A percentile compares a stretch with the other conserved stretches of the same genome.
These are phyloP conservation scores for Phengaris arion DNA, from an alignment of 2,888 invertebrate genomes.

Conservation along the genomic window DNA sequence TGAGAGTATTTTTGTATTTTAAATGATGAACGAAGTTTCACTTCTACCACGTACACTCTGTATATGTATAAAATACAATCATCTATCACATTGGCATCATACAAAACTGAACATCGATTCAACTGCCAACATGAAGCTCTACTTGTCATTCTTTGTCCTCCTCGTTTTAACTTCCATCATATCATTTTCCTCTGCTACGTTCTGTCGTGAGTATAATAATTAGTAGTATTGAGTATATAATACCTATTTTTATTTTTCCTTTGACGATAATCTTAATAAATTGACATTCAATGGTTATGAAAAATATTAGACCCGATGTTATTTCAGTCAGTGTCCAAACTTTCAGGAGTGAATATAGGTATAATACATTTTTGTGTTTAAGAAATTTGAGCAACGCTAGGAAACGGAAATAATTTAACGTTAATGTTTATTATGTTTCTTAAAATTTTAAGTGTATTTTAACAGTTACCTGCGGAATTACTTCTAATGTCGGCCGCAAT, in stretches of 20 bases:
- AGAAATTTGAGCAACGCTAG: neutral
- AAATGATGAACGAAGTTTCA: too few relatives aligned
- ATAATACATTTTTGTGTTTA: too few relatives aligned
- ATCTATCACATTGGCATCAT: neutral
- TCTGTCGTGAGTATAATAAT: neutral
- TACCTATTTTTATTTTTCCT: too few relatives aligned
- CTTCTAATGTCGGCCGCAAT: neutral
- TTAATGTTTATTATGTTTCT: neutral
- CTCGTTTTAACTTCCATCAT: neutral
- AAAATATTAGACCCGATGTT: too few relatives aligned
- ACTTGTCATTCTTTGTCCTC: neutral
- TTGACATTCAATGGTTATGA: too few relatives aligned
- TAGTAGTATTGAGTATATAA: too few relatives aligned
- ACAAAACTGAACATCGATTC: neutral
- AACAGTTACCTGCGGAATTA: neutral
- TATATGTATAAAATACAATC: neutral
- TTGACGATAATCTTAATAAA: too few relatives aligned
- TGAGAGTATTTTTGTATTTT: too few relatives aligned
- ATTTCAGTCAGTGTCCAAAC: too few relatives aligned
- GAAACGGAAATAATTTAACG: too few relatives aligned
- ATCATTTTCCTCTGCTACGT: neutral
- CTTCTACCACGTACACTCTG: too few relatives aligned
- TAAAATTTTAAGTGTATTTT: neutral
- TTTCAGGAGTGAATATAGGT: too few relatives aligned
- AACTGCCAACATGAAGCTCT: slow-evolving; percentile 6